Conservation (phyloP, 2,113 vertebrate species). For the Gopherus evgoodei region DNA sequence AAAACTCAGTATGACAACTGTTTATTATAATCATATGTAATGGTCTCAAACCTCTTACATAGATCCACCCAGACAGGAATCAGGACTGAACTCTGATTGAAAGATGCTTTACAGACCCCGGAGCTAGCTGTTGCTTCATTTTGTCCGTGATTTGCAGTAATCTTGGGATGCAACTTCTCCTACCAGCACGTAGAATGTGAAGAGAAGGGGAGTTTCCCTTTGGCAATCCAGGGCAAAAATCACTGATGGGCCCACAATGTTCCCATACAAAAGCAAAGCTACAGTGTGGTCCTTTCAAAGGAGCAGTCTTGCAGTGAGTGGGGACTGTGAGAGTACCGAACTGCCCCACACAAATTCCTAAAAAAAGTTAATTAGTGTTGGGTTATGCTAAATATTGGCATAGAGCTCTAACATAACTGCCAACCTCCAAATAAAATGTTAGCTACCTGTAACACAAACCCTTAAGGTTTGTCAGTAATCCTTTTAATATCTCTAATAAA, state of each 20-base stretch:
- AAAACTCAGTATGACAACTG: constrained; percentile 46
- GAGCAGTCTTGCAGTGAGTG: constrained; percentile 64
- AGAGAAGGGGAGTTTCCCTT: background rate
- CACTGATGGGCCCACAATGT: background rate
- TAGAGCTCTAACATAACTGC: background rate
- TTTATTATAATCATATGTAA: constrained; percentile 29
- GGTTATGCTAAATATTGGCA: constrained; percentile 59
- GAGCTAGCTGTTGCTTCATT: constrained; percentile 4
- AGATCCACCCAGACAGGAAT: constrained; percentile 12
- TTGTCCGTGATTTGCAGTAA: constrained; percentile 26
- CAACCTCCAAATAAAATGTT: background rate
- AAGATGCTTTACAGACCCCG: constrained; percentile 37
- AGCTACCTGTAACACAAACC: constrained; percentile 53
- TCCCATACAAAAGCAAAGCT: background rate
- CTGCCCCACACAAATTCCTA: constrained; percentile 42
- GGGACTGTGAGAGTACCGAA: constrained; percentile 57
- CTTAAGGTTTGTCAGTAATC: constrained; percentile 33
- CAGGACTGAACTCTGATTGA: background rate
- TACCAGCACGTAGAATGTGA: background rate
- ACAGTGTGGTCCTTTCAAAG: constrained; percentile 45
- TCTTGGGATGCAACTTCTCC: background rate
- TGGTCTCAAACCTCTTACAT: constrained; percentile 15
- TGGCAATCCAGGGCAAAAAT: background rate
- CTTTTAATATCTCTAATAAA: background rate
- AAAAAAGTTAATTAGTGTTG: constrained; percentile 43